These are phyloP conservation scores for Gobius niger DNA, from an alignment of 2,113 vertebrate genomes.

Conservation along the genomic window DNA sequence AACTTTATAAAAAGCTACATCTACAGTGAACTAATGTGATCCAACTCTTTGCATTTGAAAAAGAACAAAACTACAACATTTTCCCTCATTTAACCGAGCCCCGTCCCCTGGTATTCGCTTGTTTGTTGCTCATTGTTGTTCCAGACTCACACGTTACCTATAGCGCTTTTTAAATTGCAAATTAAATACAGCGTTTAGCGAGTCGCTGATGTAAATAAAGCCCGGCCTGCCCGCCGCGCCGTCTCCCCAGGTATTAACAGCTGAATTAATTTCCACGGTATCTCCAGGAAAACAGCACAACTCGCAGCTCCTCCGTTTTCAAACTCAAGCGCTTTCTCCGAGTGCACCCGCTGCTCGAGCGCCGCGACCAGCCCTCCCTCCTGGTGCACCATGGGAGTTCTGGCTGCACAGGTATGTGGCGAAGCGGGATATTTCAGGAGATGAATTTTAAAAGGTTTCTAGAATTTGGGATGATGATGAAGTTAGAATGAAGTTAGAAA, in stretches of 20 bases:
- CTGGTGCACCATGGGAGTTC: not conserved
- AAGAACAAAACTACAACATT: too few relatives aligned
- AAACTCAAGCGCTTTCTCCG: not conserved
- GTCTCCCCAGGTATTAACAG: slow-evolving; percentile 7
- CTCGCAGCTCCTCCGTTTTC: not conserved
- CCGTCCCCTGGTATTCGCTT: not conserved
- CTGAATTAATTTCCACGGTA: not conserved
- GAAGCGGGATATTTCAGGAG: not conserved
- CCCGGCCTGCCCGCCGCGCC: not conserved
- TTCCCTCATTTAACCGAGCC: not conserved
- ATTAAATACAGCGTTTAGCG: not conserved
- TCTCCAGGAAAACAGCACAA: not conserved
- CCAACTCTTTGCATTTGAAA: too few relatives aligned
- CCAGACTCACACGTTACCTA: not conserved
- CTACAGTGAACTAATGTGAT: too few relatives aligned
- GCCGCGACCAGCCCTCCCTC: slow-evolving; percentile 14
- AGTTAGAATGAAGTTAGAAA: too few relatives aligned
- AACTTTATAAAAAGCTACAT: too few relatives aligned
- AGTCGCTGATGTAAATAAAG: not conserved
- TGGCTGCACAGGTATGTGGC: slow-evolving; percentile 10
- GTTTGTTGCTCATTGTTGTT: not conserved
- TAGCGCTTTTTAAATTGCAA: not conserved
- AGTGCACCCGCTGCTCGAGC: slow-evolving; percentile 7
- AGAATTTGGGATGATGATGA: too few relatives aligned
- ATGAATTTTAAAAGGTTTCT: slow-evolving; percentile 17